Base-by-base conservation (phyloP, 2,113 vertebrate genomes). In the Hippocampus mohnikei region DNA sequence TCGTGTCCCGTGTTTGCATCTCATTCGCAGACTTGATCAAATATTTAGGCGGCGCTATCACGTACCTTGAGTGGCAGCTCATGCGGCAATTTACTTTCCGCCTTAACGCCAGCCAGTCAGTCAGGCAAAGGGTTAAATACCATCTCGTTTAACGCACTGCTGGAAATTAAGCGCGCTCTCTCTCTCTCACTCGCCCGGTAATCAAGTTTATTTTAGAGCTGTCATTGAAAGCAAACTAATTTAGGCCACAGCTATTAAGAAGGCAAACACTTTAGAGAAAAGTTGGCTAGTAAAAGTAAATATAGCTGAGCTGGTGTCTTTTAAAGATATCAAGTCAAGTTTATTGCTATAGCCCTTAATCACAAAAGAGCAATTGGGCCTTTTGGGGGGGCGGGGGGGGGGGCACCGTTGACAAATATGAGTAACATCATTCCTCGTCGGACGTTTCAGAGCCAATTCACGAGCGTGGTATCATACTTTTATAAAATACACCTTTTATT, bases 41-140 rank as follows among this genome's bases (percentile, higher is more conserved):
- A 76, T 76, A 73, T 84, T 82, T 74, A 66, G 50, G n/a, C 71
- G 58, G 70, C 40, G 77, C 59, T 42, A 11, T 69, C 15, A 41
- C 61, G n/a, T 74, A 20, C 52, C 27, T 56, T 1, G 62, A n/a
- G 40, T 8, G 1, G n/a, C 20, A 62, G 20, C 20, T 48, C 13
- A 41, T 23, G n/a, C 10, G 16, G 5, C 20, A 33, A 23, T 76
- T 72, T 64, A 33, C 37, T 67, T 81, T 66, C 69, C 23, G 63
- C 63, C 56, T 74, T 3, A 66, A 41, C 61, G 40, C 41, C n/a
- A 29, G 40, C 41, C n/a, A 29, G 60, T 50, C 59, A 37, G 69
- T n/a, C 27, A n/a, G 55, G 33, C 41, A 29, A 50, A 37, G 20
- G 50, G 66, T 53, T 40, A 21, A 53, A 20, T 8, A 37, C 46